These are phyloP conservation scores for Helobdella robusta DNA, from an alignment of 2,888 invertebrate species.

Conservation along the genomic window DNA sequence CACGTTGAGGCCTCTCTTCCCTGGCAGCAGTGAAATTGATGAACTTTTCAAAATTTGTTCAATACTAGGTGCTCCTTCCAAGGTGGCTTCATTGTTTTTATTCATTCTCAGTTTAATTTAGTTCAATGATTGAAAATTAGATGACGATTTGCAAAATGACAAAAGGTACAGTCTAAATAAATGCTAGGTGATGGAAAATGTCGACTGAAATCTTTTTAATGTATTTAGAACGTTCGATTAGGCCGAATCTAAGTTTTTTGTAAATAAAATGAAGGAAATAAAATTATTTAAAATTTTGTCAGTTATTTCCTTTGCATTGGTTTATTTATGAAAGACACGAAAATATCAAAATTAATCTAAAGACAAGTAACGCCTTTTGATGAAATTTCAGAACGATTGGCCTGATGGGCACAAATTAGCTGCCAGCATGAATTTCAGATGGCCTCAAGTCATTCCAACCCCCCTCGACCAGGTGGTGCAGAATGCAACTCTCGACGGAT, in stretches of 20 bases:
- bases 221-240: too few relatives aligned
- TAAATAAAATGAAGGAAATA: too few relatives aligned
- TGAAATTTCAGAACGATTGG: constrained; percentile 85
- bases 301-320: too few relatives aligned
- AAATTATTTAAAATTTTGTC: too few relatives aligned
- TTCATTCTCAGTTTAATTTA: background rate
- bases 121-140: background rate
- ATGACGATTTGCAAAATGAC: background rate
- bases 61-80: constrained; percentile 80
- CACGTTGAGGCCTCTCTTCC: constrained; percentile 85
- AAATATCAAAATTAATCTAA: too few relatives aligned
- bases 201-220: too few relatives aligned
- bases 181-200: too few relatives aligned
- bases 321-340: too few relatives aligned
- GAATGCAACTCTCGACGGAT: constrained; percentile 70
- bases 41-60: constrained; percentile 89
- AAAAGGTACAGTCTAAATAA: too few relatives aligned
- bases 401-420: constrained; percentile 87
- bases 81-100: too few relatives aligned
- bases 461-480: constrained; percentile 70
- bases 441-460: constrained; percentile 76
- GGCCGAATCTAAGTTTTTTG: too few relatives aligned
- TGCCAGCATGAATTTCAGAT: constrained; percentile 84
- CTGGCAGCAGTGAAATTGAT: constrained; percentile 91
- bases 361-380: too few relatives aligned